Evolutionary conservation across 1,140 invertebrate genomes (phyloP), one percentile per base, ranked within the genome.

Genomic region (Megalopta genalis): DNA sequence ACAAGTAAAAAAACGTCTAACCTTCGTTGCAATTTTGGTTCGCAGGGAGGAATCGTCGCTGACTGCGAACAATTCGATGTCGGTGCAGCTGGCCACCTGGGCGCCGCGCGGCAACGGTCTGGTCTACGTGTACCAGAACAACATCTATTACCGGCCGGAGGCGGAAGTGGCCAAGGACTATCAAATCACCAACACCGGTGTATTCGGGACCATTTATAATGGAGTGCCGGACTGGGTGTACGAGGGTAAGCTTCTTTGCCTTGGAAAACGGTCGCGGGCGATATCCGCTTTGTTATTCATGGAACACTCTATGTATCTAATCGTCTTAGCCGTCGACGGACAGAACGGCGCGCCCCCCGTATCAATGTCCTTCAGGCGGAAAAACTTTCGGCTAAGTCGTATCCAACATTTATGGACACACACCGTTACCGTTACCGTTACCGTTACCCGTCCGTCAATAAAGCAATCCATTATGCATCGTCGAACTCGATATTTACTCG

Each of bases 151-250:
- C 76, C 93, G 94, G 83, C 90, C 91, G 57, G 92, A 89, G 37
- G 93, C 94, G 57, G 94, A 91, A 77, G 89, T 89, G 46, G 68
- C 88, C 0, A 88, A 93, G 49, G 91, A 93, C 77, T 91, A 92
- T 81, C 90, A 93, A 82, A 90, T 96, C 39, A 96, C 95, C 2
- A 91, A 88, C 10, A 93, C 91, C 32, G 93, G 93, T 4, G 84
- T 91, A 18, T 91, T 93, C n/a, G 93, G 93, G 16, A 93, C 90
- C 23, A 93, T 97, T 77, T 96, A 95, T 90, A 97, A 97, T 89
- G 96, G 96, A 32, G 93, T 97, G 49, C 95, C 96, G 7, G 96
- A 97, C 90, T 97, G 96, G 96, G 94, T 97, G 32, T 97, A 97
- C 89, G 96, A 97, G 94, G 96, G 96, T 96, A 88, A 90, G 87